phyloP scores from a whole-genome alignment of 2,888 invertebrate species.

The Cyaniris semiargus region DNA sequence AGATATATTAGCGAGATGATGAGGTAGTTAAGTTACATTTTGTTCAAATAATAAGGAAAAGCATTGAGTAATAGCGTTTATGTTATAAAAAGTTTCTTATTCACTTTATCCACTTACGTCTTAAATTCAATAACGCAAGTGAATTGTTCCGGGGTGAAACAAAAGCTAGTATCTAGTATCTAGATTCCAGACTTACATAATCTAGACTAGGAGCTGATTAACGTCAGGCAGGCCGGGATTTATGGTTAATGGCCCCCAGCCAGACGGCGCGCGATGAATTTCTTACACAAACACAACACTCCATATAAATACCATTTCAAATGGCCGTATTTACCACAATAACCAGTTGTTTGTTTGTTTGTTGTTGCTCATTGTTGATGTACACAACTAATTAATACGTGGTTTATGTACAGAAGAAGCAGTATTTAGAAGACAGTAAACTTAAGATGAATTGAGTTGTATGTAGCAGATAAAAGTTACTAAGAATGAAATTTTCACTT shows the following conservation, averaged over 20 bases:
- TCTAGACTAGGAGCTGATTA: conserved; percentile 72
- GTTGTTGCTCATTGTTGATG: background rate
- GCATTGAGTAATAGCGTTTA: too few relatives aligned
- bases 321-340: conserved; percentile 14
- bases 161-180: conserved; percentile 54
- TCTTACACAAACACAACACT: conserved; percentile 51
- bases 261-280: conserved; percentile 65
- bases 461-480: background rate
- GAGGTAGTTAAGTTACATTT: too few relatives aligned
- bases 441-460: background rate
- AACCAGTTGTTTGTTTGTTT: conserved; percentile 18
- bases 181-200: conserved; percentile 54
- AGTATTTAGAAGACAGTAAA: too few relatives aligned
- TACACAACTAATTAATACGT: conserved; percentile 1
- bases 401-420: background rate
- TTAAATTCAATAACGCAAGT: conserved; percentile 54
- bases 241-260: conserved; percentile 69
- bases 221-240: conserved; percentile 65
- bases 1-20: too few relatives aligned
- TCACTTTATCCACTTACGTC: too few relatives aligned
- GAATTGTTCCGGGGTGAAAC: conserved; percentile 54
- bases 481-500: too few relatives aligned
- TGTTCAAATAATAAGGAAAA: too few relatives aligned
- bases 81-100: too few relatives aligned
- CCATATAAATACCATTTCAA: conserved; percentile 30